These are phyloP conservation scores for Callopanchax toddi DNA, from an alignment of 2,113 vertebrate genomes.

Conservation along the genomic window DNA sequence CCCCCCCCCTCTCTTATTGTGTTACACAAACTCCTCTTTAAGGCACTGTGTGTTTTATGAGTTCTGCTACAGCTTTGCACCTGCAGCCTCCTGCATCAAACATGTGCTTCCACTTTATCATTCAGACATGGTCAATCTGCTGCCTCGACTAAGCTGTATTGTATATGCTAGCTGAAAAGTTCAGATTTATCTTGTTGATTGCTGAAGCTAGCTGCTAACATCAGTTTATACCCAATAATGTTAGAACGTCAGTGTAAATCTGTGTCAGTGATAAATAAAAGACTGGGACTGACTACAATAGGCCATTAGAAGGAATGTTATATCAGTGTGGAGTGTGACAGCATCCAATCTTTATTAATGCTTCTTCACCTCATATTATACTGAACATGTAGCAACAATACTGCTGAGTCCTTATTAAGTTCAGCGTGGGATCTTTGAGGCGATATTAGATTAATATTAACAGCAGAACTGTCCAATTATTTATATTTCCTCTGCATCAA, in stretches of 20 bases:
- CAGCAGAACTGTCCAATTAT: neutral
- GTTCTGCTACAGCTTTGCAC: slow-evolving; percentile 45
- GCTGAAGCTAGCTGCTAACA: neutral
- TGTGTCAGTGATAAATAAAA: slow-evolving; percentile 10
- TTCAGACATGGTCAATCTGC: slow-evolving; percentile 13
- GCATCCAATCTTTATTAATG: too few relatives aligned
- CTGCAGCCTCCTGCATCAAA: slow-evolving; percentile 31
- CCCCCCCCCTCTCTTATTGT: slow-evolving; percentile 18
- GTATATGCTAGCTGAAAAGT: slow-evolving; percentile 28
- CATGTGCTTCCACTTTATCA: slow-evolving; percentile 15
- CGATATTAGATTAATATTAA: neutral
- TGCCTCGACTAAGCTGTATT: slow-evolving; percentile 22
- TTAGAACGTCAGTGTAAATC: neutral
- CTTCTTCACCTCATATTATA: too few relatives aligned
- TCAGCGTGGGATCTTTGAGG: slow-evolving; percentile 46
- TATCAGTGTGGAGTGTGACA: slow-evolving; percentile 8
- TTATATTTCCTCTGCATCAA: too few relatives aligned
- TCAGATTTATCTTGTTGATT: slow-evolving; percentile 9
- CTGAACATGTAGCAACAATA: slow-evolving; percentile 8
- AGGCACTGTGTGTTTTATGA: slow-evolving; percentile 24
- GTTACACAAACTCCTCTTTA: slow-evolving; percentile 16
- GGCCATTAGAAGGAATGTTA: neutral
- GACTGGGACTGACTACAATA: neutral
- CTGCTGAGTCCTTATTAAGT: slow-evolving; percentile 2
- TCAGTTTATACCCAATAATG: slow-evolving; percentile 6